Evolutionary conservation across 2,888 invertebrate species (phyloP).

Genomic region (Sminthurides aquaticus): DNA sequence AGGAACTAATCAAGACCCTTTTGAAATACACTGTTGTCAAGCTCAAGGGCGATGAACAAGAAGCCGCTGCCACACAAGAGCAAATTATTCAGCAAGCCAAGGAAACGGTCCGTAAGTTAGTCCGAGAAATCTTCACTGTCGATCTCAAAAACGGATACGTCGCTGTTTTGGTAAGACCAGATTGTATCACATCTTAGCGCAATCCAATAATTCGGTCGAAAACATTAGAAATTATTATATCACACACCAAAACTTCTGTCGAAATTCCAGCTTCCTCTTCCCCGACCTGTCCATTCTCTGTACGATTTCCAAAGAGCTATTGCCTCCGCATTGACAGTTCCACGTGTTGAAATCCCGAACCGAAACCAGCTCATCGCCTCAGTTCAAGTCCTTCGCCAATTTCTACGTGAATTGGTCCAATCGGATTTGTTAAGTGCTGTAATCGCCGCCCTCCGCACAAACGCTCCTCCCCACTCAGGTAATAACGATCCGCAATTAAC

Average conservation of each 20-base stretch:
- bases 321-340: not conserved
- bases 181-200: too few species aligned
- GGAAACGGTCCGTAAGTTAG: constrained; percentile 52
- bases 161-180: constrained; percentile 44
- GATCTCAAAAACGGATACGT: constrained; percentile 46
- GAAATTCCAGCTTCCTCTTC: constrained; percentile 14
- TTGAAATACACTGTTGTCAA: constrained; percentile 4
- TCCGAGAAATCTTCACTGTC: constrained; percentile 45
- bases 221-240: not conserved
- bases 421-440: constrained; percentile 11
- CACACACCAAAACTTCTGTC: not conserved
- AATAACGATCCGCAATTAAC: too few species aligned
- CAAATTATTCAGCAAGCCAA: constrained; percentile 55
- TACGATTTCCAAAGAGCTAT: constrained; percentile 10
- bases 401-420: constrained; percentile 4
- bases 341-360: constrained; percentile 4
- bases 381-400: not conserved
- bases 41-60: constrained; percentile 40
- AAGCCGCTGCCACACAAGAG: constrained; percentile 59
- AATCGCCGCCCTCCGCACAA: constrained; percentile 8
- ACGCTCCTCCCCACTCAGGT: constrained; percentile 15
- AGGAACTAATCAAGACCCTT: constrained; percentile 5
- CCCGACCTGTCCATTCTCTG: constrained; percentile 15
- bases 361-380: constrained; percentile 1
- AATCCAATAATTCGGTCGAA: too few species aligned